Percentiles rank a stretch among this genome's conserved stretches.
These are phyloP conservation scores for Barbus barbus DNA, from an alignment of 2,113 vertebrate genomes.

Conservation along the genomic window DNA sequence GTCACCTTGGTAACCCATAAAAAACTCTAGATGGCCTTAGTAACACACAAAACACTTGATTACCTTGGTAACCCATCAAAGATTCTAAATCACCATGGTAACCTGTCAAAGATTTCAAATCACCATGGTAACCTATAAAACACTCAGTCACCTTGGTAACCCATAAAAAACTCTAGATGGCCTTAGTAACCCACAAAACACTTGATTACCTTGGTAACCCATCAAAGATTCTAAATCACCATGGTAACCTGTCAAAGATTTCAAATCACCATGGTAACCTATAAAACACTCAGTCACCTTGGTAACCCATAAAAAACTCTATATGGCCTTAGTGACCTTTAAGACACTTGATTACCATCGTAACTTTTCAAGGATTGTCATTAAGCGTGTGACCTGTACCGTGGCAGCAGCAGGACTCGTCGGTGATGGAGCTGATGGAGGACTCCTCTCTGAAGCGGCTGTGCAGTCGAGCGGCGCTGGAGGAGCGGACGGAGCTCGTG, in stretches of 20 bases:
- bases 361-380: too few species aligned
- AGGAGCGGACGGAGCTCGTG: slow-evolving; percentile 65
- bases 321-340: neutral
- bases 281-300: neutral
- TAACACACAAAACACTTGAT: too few species aligned
- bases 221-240: neutral
- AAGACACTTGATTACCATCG: neutral
- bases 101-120: too few species aligned
- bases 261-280: neutral
- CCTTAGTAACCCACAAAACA: too few species aligned
- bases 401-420: neutral
- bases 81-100: neutral
- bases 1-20: too few species aligned
- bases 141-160: neutral
- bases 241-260: neutral
- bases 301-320: neutral
- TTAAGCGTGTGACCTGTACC: too few species aligned
- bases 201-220: neutral
- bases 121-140: neutral
- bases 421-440: slow-evolving; percentile 53
- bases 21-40: too few species aligned
- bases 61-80: neutral
- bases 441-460: slow-evolving; percentile 67
- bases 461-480: slow-evolving; percentile 60
- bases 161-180: neutral